Base-by-base conservation (phyloP, 1,140 invertebrate genomes). In the Anagrus nilaparvatae region DNA sequence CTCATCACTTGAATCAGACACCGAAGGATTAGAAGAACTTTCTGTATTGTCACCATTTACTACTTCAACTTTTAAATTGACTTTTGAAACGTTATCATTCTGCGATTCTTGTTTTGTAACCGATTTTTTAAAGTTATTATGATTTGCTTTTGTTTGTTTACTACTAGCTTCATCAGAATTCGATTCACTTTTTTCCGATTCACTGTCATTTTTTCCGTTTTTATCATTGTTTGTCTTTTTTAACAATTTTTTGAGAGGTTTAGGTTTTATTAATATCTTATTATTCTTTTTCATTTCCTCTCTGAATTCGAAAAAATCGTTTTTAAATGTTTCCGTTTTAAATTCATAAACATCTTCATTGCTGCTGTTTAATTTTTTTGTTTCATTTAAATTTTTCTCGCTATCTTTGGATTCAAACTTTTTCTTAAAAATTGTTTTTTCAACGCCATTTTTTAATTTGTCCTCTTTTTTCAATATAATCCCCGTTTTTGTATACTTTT, bases 51-150 rank as follows among this genome's bases (percentile, higher is more conserved):
- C 57, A 7, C 49, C 50, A 23, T 56, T 60, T 13, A 52, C 43
- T 8, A 52, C 40, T 38, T 70, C 67, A 5, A 61, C 49, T 44
- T 69, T 69, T 16, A 63, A 21, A 44, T 60, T 43, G 5, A 61
- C 30, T 19, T 58, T 59, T 19, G 58, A 24, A 30, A 44, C 50
- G 12, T 61, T 54, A 5, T 43, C 43, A 24, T 56, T 50, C 24
- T 60, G 54, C 5, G 50, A 51, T 9, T 56, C 52, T 3, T 48
- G 41, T 12, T 12, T 34, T 13, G 36, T 48, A 5, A 46, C 42
- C 19, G 27, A 19, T 7, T 46, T 47, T 27, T 54, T 55, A 17
- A 34, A 25, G 33, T n/a, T 23, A 16, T 52, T 50, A 25, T 56
- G 55, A 5, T 40, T 46, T 16, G 32, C 29, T 50, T 61, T 60